Evolutionary conservation across 2,113 vertebrate species (phyloP).

Genomic region (Pomatorhinus ruficollis): DNA sequence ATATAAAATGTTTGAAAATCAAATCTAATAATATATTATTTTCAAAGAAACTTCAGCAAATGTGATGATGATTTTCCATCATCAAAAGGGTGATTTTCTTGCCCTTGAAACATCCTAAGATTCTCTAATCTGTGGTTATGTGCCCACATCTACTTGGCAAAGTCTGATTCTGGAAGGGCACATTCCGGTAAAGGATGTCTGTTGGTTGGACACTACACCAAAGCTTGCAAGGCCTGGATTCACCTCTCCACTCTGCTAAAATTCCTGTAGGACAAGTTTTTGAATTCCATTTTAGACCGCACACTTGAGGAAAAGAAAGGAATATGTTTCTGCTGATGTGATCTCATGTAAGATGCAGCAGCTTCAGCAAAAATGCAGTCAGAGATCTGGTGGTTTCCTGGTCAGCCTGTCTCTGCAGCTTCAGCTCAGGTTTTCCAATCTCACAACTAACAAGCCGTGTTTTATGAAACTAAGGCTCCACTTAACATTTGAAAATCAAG

Average conservation of each 20-base stretch:
- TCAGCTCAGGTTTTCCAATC: background rate
- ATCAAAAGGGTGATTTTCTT: background rate
- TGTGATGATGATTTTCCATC: background rate
- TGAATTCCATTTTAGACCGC: background rate
- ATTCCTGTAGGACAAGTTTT: background rate
- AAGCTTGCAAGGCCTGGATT: background rate
- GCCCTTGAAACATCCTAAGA: background rate
- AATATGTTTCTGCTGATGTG: background rate
- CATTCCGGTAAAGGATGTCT: background rate
- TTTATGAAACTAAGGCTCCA: background rate
- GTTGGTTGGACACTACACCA: background rate
- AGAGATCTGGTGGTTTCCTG: background rate
- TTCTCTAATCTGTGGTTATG: background rate
- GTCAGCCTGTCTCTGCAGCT: background rate
- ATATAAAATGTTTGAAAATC: fast-evolving
- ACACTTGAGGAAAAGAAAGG: background rate
- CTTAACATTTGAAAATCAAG: background rate
- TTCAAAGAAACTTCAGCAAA: background rate
- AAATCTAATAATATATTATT: background rate
- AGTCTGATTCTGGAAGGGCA: background rate
- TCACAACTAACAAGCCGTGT: background rate
- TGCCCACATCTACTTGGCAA: background rate
- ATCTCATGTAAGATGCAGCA: background rate
- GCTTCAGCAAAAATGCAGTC: background rate
- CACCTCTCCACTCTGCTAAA: background rate